phyloP scores from a whole-genome alignment of 2,888 invertebrate species.

The Philonicus albiceps region DNA sequence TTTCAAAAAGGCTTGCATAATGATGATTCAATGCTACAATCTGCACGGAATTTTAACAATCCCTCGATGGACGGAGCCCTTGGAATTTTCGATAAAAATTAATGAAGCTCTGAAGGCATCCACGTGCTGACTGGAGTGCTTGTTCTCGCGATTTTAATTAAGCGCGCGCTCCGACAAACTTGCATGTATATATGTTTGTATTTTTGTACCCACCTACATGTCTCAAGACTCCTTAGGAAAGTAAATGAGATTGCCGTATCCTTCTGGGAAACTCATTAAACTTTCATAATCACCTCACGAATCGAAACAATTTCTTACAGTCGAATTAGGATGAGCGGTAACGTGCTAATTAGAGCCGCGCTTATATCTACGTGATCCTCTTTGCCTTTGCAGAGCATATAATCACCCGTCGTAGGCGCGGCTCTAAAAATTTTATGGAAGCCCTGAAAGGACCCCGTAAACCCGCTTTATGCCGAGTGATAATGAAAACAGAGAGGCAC shows the following conservation, averaged over 20 bases:
- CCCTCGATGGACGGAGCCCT: not conserved
- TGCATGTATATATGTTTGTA: not conserved
- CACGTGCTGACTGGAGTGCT: not conserved
- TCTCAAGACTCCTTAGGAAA: constrained; percentile 1
- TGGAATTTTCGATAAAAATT: not conserved
- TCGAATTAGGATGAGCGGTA: not conserved
- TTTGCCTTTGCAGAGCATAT: not conserved
- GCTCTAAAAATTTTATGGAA: not conserved
- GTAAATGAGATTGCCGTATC: constrained; percentile 2
- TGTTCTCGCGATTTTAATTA: constrained; percentile 6
- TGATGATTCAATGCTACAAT: not conserved
- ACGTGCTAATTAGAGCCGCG: constrained; percentile 2
- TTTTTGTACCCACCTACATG: not conserved
- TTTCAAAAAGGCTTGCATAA: not conserved
- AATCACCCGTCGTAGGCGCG: not conserved
- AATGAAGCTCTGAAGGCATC: not conserved
- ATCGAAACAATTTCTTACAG: not conserved
- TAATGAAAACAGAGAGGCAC: not conserved
- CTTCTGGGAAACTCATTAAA: constrained; percentile 24
- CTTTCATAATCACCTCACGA: constrained; percentile 17
- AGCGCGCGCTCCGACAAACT: not conserved
- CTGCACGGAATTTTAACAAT: not conserved
- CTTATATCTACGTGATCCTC: not conserved
- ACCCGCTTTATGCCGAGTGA: not conserved
- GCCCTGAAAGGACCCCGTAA: not conserved